Percentiles rank a stretch among this genome's conserved stretches.
Conservation (phyloP, 2,888 invertebrate species). For the Cenopis cana region DNA sequence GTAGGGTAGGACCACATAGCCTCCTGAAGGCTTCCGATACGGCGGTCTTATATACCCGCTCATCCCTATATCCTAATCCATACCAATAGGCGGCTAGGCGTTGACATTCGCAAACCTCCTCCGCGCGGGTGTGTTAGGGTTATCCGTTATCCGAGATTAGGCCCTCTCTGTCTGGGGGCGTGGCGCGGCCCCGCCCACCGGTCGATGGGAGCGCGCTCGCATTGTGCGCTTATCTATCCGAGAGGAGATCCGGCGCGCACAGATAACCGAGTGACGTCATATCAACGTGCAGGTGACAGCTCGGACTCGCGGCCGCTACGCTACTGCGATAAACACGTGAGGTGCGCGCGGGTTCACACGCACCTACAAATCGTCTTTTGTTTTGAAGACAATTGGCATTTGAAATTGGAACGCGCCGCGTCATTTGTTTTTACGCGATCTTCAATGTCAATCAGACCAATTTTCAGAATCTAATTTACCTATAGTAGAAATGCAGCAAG, state of each 20-base stretch:
- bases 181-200: conserved; percentile 80
- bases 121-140: conserved; percentile 77
- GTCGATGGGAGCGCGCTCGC: conserved; percentile 76
- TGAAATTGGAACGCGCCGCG: conserved; percentile 1
- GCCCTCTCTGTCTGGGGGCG: conserved; percentile 76
- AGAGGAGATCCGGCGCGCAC: conserved; percentile 76
- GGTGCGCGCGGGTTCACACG: background rate
- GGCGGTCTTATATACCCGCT: conserved; percentile 48
- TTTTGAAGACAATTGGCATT: background rate
- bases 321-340: background rate
- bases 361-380: conserved; percentile 12
- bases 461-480: too few relatives aligned
- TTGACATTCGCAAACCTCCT: conserved; percentile 75
- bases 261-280: conserved; percentile 74
- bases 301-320: conserved; percentile 14
- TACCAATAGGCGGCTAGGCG: conserved; percentile 79
- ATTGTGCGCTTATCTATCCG: conserved; percentile 81
- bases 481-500: background rate
- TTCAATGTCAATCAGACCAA: too few relatives aligned
- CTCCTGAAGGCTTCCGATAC: conserved; percentile 52
- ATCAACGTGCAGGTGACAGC: conserved; percentile 37
- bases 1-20: conserved; percentile 21
- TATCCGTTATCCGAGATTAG: conserved; percentile 85
- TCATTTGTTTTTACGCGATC: background rate
- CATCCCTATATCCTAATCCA: conserved; percentile 74